These are phyloP conservation scores for Leptinotarsa texana DNA, from an alignment of 1,140 invertebrate species.

Conservation along the genomic window DNA sequence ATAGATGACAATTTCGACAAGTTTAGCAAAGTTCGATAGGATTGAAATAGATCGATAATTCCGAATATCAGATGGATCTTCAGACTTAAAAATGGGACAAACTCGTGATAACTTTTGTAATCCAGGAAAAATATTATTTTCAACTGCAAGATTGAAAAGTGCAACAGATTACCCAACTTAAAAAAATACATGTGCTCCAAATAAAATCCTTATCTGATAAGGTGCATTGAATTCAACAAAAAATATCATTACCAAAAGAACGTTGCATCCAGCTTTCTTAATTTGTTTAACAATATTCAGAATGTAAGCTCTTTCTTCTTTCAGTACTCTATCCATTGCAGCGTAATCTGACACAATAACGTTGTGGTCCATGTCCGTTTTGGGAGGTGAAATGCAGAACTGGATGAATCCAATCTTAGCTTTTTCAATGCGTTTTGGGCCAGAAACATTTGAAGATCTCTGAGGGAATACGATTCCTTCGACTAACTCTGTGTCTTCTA, in stretches of 20 bases:
- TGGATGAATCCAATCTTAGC: conserved; percentile 99
- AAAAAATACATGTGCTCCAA: too few species aligned
- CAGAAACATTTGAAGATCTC: conserved; percentile 85
- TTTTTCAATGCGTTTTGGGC: conserved; percentile 92
- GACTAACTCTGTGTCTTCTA: conserved; percentile 96
- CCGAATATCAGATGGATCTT: too few species aligned
- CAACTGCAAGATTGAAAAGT: too few species aligned
- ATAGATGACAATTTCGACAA: too few species aligned
- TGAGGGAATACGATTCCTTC: conserved; percentile 95
- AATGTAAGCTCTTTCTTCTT: conserved; percentile 97
- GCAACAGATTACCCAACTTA: too few species aligned
- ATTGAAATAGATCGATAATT: too few species aligned
- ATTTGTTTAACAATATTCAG: conserved; percentile 99
- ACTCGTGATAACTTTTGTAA: too few species aligned
- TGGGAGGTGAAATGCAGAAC: conserved; percentile 99
- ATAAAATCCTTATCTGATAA: too few species aligned
- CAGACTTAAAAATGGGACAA: too few species aligned
- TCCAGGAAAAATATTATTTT: too few species aligned
- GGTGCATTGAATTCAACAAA: too few species aligned
- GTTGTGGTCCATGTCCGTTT: conserved; percentile 99
- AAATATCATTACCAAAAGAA: conserved; percentile 75
- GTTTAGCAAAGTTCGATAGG: too few species aligned
- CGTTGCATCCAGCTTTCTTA: conserved; percentile 97
- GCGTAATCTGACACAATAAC: conserved; percentile 98
- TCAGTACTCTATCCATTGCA: conserved; percentile 98